A percentile compares a stretch with the other conserved stretches of the same genome.
Evolutionary conservation across 2,113 vertebrate species (phyloP).

Genomic region (Tetrax tetrax): DNA sequence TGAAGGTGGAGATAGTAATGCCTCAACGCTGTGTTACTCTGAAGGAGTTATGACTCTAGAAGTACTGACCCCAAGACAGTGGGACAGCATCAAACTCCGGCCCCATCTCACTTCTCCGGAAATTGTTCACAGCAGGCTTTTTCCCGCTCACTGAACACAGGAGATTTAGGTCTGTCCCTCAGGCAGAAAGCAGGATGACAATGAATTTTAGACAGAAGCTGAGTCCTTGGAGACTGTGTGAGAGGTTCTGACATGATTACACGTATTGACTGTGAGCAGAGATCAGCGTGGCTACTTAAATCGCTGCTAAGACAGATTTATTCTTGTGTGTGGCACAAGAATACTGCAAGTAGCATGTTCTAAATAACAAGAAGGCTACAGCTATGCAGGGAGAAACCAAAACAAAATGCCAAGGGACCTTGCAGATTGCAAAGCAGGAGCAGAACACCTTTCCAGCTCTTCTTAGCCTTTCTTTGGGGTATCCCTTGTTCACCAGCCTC

Average conservation of each 20-base stretch:
- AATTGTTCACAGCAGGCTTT: not conserved
- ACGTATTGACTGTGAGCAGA: not conserved
- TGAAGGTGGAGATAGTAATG: not conserved
- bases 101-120: not conserved
- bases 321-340: not conserved
- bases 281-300: conserved; percentile 16
- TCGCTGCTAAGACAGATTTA: not conserved
- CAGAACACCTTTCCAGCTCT: not conserved
- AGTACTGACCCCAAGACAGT: not conserved
- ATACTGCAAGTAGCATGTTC: not conserved
- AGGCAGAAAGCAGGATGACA: not conserved
- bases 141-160: not conserved
- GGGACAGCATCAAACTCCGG: not conserved
- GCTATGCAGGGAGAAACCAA: not conserved
- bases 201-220: not conserved
- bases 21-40: not conserved
- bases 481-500: not conserved
- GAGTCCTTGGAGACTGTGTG: not conserved
- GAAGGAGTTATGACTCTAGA: not conserved
- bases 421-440: not conserved
- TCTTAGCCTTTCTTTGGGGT: not conserved
- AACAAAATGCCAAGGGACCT: not conserved
- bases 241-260: conserved; percentile 15
- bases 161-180: not conserved
- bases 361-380: not conserved